phyloP scores from a whole-genome alignment of 2,113 vertebrate species.

The Rhadina sibilatrix region DNA sequence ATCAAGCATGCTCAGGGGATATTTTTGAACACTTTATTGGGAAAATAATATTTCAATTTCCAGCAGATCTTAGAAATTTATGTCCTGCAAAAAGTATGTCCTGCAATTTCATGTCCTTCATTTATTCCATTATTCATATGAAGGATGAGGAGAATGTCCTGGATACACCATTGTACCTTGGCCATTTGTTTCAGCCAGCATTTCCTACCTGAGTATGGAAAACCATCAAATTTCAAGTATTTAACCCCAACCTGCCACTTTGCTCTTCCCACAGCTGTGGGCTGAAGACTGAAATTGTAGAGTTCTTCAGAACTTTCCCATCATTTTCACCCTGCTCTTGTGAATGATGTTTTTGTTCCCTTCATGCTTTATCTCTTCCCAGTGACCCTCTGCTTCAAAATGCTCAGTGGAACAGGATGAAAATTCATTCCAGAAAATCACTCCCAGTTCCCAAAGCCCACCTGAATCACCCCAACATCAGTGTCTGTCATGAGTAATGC shows the following conservation, averaged over 20 bases:
- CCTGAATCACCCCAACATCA: slow-evolving; percentile 33
- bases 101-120: neutral
- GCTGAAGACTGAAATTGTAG: neutral
- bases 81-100: too few species aligned
- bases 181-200: neutral
- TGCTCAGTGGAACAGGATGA: neutral
- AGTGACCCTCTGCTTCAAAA: neutral
- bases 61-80: neutral
- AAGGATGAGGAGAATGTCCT: neutral
- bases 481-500: slow-evolving; percentile 38
- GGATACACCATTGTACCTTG: neutral
- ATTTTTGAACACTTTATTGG: neutral
- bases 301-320: neutral
- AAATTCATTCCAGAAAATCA: neutral
- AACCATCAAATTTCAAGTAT: neutral
- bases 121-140: neutral
- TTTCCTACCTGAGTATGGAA: neutral
- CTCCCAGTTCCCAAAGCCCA: neutral
- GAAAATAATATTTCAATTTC: neutral
- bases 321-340: neutral
- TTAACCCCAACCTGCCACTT: neutral
- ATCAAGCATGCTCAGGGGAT: neutral
- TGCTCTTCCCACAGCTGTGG: neutral
- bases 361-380: neutral
- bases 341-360: fast-evolving